A percentile compares a stretch with the other conserved stretches of the same genome.
Evolutionary conservation across 2,797 vertebrate species (phyloP).

Genomic region (Coregonus sp.): DNA sequence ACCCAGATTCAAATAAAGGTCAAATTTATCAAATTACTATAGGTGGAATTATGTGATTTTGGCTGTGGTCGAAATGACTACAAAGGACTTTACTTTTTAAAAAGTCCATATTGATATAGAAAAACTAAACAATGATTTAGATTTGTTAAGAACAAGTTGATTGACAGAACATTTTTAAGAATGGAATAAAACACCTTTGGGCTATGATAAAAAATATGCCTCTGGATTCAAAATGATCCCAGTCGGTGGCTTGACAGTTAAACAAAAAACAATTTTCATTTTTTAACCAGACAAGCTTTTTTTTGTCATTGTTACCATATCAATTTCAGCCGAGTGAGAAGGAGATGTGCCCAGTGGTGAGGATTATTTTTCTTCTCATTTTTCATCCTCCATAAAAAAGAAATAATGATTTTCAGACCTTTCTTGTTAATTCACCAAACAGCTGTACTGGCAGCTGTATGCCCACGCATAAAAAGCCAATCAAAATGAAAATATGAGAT

Average conservation of each 20-base stretch:
- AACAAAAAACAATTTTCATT: neutral
- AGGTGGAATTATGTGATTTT: too few relatives aligned
- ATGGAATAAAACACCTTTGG: too few relatives aligned
- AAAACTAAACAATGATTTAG: too few relatives aligned
- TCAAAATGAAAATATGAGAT: conserved; percentile 30
- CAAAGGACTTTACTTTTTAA: too few relatives aligned
- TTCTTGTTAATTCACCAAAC: conserved; percentile 41
- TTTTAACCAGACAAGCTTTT: neutral
- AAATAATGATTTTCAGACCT: conserved; percentile 16
- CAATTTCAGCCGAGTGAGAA: conserved; percentile 3
- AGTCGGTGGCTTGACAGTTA: neutral
- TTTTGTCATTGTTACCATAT: neutral
- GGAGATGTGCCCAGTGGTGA: neutral
- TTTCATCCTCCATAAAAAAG: neutral
- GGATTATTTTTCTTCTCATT: conserved; percentile 6
- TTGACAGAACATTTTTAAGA: too few relatives aligned
- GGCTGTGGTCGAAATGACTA: too few relatives aligned
- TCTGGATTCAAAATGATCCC: too few relatives aligned
- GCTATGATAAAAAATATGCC: too few relatives aligned
- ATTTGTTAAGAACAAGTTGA: too few relatives aligned
- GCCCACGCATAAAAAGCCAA: conserved; percentile 34
- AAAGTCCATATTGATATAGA: too few relatives aligned
- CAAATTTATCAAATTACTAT: too few relatives aligned
- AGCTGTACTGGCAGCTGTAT: conserved; percentile 54
- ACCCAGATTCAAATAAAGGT: too few relatives aligned